A percentile compares a stretch with the other conserved stretches of the same genome.
phyloP scores from a whole-genome alignment of 2,797 vertebrate species.

The Alectoris magna region DNA sequence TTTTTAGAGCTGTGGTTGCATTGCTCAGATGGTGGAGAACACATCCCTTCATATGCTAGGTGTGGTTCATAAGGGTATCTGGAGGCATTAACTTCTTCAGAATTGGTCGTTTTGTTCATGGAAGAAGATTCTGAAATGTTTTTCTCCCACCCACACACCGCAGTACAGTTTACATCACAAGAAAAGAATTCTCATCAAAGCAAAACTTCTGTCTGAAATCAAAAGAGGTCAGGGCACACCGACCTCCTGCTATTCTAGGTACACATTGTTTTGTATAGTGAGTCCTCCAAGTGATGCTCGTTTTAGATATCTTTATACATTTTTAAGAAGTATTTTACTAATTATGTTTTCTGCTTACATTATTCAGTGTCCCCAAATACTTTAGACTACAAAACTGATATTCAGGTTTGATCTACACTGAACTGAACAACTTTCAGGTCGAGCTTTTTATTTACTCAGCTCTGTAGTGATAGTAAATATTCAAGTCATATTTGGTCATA shows the following conservation, averaged over 20 bases:
- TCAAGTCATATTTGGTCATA: background rate
- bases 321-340: background rate
- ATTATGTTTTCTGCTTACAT: background rate
- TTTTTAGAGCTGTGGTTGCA: background rate
- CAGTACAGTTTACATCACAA: background rate
- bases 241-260: background rate
- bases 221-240: rapidly evolving
- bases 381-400: background rate
- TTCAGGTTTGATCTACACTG: background rate
- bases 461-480: background rate
- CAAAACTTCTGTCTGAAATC: background rate
- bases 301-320: background rate
- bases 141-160: background rate
- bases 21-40: background rate
- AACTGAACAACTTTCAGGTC: background rate
- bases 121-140: background rate
- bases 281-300: background rate
- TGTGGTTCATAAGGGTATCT: conserved; percentile 26
- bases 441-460: background rate
- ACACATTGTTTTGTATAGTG: background rate
- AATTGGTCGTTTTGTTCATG: background rate
- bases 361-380: background rate
- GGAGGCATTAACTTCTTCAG: background rate
- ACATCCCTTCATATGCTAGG: background rate
- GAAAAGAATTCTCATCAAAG: background rate